Percentiles rank a stretch among this genome's conserved stretches.
phyloP scores from a whole-genome alignment of 2,888 invertebrate species.

The Strigamia transsilvanica region DNA sequence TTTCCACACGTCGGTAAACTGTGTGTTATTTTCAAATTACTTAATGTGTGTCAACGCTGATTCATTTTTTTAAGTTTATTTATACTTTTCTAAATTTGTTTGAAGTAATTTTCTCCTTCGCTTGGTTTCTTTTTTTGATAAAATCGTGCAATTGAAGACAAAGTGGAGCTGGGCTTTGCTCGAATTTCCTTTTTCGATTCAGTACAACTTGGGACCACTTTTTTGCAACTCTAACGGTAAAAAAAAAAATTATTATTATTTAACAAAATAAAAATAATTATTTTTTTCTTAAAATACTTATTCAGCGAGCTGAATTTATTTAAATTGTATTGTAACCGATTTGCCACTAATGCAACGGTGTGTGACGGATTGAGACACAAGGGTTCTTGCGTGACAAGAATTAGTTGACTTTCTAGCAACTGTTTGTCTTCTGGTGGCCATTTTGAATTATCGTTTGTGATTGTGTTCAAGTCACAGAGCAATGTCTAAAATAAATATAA shows the following conservation, averaged over 20 bases:
- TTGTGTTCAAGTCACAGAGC: conserved; percentile 72
- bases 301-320: conserved; percentile 71
- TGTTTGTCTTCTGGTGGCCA: conserved; percentile 81
- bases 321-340: conserved; percentile 77
- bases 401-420: conserved; percentile 82
- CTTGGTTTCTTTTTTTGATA: conserved; percentile 60
- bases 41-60: conserved; percentile 52
- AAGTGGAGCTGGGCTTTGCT: conserved; percentile 81
- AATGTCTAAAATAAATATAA: conserved; percentile 69
- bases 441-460: conserved; percentile 67
- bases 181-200: conserved; percentile 86
- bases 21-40: not conserved
- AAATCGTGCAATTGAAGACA: conserved; percentile 80
- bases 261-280: too few relatives aligned
- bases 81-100: not conserved
- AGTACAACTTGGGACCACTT: conserved; percentile 72
- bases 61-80: conserved; percentile 22
- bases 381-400: conserved; percentile 85
- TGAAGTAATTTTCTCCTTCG: not conserved
- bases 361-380: conserved; percentile 90
- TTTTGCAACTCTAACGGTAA: conserved; percentile 57
- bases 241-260: not conserved
- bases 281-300: not conserved
- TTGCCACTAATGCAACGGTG: conserved; percentile 78
- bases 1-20: not conserved